Evolutionary conservation across 2,888 invertebrate species (phyloP), one percentile per base, ranked within the genome.

Genomic region (Zaprionus obscuricornis): DNA sequence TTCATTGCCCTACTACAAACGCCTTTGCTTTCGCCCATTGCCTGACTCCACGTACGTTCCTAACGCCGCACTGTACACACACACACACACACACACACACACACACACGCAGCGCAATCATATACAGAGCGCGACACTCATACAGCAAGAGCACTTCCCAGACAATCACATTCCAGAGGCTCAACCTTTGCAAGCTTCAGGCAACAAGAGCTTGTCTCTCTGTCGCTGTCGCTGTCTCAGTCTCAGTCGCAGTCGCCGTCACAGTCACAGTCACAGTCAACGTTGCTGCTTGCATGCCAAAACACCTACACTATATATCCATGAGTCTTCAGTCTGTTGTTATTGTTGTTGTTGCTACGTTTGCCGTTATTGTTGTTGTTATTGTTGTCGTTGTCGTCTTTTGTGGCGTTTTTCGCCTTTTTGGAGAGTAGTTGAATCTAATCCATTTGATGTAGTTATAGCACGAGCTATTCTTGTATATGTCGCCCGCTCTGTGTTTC

Each of bases 391-490:
- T 14, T 45, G 70, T 60, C 52, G 74, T 76, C 77, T 81, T 74
- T 81, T 78, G 66, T 77, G 74, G 77, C 74, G 63, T 84, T 78
- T 84, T 78, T 84, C 82, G 77, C 78, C 77, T 78, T 78, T 78
- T 78, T 74, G 60, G 85, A 82, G 79, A 77, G 84, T 84, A 85
- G 82, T 86, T 74, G 83, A 83, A 82, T 77, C 78, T 85, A 87
- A 87, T 87, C 85, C 86, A 84, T 86, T 85, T 84, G 86, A 82
- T 78, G 86, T 86, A 82, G 86, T 81, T 79, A 85, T 81, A 88
- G 88, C 88, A 88, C 88, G 88, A 88, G 88, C 88, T 88, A 88
- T 74, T 87, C 86, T 85, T 84, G 74, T 77, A 64, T 83, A 68
- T 79, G 69, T 69, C 69, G 72, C 68, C 65, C 31, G 42, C 55